Base-by-base conservation (phyloP, 2,113 vertebrate genomes). In the Pseudorhombus dupliciocellatus region DNA sequence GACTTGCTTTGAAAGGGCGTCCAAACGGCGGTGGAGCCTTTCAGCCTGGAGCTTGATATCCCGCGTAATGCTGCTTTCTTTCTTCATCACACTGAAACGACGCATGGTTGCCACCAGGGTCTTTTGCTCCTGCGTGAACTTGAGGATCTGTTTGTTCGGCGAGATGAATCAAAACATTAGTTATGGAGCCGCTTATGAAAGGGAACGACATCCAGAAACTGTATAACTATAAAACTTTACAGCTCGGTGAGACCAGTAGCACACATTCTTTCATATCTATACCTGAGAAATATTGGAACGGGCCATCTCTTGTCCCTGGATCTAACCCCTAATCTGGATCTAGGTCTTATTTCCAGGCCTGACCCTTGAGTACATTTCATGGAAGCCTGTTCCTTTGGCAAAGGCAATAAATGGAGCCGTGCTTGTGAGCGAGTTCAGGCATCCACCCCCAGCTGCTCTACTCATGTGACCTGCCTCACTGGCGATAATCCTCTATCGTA, bases 1-100 rank as follows among this genome's bases (percentile, higher is more conserved):
- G 31, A 84, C 92, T 28, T 94, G 81, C 84, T 92, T 95, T 4
- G 83, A 90, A 79, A 99, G 93, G 0, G 90, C 85, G 7, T 96
- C 93, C 78, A 99, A 80, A 48, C 91, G 77, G 14, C 90, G 95
- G 21, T 93, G 88, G 16, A 98, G 75, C 34, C 92, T 92, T 66
- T 98, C 96, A 1, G 97, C 96, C 80, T 94, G 94, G 9, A 91
- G 71, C 90, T 97, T 97, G 86, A 98, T 96, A 66, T 95, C 95
- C 70, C 92, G 93, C 1, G 94, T 94, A 62, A 93, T 75, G 72
- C 93, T 96, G 57, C 94, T 95, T 65, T 99, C 97, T 85, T 94
- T 96, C 76, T 98, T 98, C 78, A 98, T 95, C 75, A 97, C 89
- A 12, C 98, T 99, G 86, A 99, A 96, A 8, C 96, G 94, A 64